Base-by-base conservation (phyloP, 2,888 invertebrate genomes). In the Oxytorus armatus region DNA sequence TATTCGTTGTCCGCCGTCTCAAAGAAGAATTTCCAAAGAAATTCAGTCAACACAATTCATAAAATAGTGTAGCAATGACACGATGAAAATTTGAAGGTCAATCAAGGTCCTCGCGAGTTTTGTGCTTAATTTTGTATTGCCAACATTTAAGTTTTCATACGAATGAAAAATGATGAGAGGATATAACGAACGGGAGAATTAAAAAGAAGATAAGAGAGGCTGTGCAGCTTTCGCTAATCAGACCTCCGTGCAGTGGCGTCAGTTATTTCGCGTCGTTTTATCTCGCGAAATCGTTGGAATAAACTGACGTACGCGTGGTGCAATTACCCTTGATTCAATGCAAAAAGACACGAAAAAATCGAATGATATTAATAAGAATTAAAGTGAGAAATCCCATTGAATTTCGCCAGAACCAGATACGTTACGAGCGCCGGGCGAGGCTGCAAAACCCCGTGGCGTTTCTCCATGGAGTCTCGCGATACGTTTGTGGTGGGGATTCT, bases 401-500 rank as follows among this genome's bases (percentile, higher is more conserved):
- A 76, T 75, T 76, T 47, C 57, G 36, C 39, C 39, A 18, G 66
- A 25, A 73, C 55, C 74, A 78, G 65, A 55, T 55, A 61, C n/a
- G 79, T 47, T 70, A 75, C 74, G 66, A 47, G 57, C 57, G 47
- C 65, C 75, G 82, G 81, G 79, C 74, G 79, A 81, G 79, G 79
- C 75, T 73, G 77, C 83, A 49, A 66, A 77, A 65, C 69, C 72
- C 81, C 77, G 75, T 75, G 72, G 51, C 33, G 53, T 81, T 74
- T 75, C 75, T 55, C 82, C 70, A 68, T 68, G 63, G 59, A 39
- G 51, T 53, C 53, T 76, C 74, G 36, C 49, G 0, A 65, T 51
- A 51, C n/a, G 51, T 42, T 49, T 25, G 42, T 78, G 84, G 90
- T 82, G 89, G 91, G 91, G 90, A 81, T 59, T 29, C 53, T 42